Evolutionary conservation across 2,888 invertebrate species (phyloP).

Genomic region (Drosophila mimetica): DNA sequence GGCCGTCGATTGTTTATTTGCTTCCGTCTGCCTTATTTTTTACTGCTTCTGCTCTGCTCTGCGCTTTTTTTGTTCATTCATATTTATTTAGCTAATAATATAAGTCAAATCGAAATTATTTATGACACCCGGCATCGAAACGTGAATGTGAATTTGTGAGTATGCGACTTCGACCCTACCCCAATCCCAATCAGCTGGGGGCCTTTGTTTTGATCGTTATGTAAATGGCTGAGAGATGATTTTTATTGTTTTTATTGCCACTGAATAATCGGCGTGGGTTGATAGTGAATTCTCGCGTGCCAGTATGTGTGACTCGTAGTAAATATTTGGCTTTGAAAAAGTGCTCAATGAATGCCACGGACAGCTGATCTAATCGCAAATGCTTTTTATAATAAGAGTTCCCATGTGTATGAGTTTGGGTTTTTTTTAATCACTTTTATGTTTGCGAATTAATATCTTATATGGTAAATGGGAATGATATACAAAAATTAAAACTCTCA

Average conservation of each 20-base stretch:
- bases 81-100: slow-evolving; percentile 77
- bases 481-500: too few relatives aligned
- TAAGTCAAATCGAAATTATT: slow-evolving; percentile 77
- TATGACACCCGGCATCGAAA: slow-evolving; percentile 64
- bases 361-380: slow-evolving; percentile 35
- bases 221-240: slow-evolving; percentile 71
- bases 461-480: too few relatives aligned
- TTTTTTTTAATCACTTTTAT: not conserved
- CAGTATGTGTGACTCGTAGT: slow-evolving; percentile 31
- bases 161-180: slow-evolving; percentile 27
- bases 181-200: slow-evolving; percentile 29
- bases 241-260: slow-evolving; percentile 56
- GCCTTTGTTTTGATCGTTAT: slow-evolving; percentile 71
- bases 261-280: slow-evolving; percentile 47
- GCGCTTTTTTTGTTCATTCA: slow-evolving; percentile 51
- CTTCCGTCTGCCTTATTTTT: slow-evolving; percentile 32
- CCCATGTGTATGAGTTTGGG: not conserved
- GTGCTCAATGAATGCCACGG: slow-evolving; percentile 31
- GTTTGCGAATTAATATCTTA: not conserved
- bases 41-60: slow-evolving; percentile 13
- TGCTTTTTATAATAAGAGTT: not conserved
- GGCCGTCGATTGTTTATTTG: slow-evolving; percentile 52
- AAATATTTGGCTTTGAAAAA: slow-evolving; percentile 41
- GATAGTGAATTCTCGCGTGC: slow-evolving; percentile 35
- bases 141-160: slow-evolving; percentile 6